Evolutionary conservation across 1,140 invertebrate species (phyloP).

Genomic region (Penaeus chinensis): DNA sequence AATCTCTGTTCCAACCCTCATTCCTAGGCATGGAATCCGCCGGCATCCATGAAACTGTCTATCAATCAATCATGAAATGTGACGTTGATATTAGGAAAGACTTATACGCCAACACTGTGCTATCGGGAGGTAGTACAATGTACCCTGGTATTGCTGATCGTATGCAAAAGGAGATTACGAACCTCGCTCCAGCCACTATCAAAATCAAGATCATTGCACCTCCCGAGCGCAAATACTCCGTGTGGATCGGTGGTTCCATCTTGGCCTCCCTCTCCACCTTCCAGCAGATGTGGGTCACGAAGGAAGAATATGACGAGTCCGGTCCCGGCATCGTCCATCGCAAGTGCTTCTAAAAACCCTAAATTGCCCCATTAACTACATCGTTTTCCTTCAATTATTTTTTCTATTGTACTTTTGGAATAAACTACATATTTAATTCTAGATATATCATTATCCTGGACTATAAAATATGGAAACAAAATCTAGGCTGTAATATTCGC

Average conservation of each 20-base stretch:
- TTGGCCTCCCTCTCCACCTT: constrained; percentile 8
- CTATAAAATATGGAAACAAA: no score
- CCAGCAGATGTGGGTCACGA: constrained; percentile 15
- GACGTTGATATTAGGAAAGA: constrained; percentile 7
- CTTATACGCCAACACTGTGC: background rate
- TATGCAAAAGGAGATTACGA: constrained; percentile 5
- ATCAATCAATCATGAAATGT: background rate
- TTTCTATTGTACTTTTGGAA: background rate
- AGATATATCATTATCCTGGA: no score
- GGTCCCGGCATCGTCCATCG: background rate
- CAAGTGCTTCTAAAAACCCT: background rate
- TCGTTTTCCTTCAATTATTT: background rate
- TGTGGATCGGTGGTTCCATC: constrained; percentile 16
- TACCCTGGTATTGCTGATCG: constrained; percentile 1
- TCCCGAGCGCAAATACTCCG: constrained; percentile 12
- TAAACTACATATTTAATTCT: background rate
- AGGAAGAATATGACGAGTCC: constrained; percentile 13
- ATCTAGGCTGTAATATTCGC: no score
- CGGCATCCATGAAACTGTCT: constrained; percentile 8
- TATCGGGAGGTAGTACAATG: background rate
- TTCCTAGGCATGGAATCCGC: constrained; percentile 17
- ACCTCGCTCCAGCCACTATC: constrained; percentile 1
- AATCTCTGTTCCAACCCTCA: background rate
- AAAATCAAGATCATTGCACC: constrained; percentile 15
- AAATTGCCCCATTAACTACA: background rate